Base-by-base conservation (phyloP, 2,797 vertebrate genomes). In the Aselliscus stoliczkanus region DNA sequence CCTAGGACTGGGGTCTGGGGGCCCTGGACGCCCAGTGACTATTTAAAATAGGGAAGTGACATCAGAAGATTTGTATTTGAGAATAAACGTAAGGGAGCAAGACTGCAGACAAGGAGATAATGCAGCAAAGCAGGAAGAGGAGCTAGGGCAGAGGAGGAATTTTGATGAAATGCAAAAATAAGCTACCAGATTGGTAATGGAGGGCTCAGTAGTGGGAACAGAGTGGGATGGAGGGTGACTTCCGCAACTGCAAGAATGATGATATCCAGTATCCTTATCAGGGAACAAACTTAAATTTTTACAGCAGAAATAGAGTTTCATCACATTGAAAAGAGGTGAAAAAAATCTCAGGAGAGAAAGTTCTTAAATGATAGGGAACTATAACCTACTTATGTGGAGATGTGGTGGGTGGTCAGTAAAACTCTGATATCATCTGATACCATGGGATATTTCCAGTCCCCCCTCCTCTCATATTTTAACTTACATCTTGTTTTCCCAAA, bases 401-500 rank as follows among this genome's bases (percentile, higher is more conserved):
- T 34, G 34, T 25, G 27, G 9, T 76, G 15, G 64, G 37, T 47
- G 11, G 58, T n/a, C 18, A 27, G 37, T 64, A 34, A n/a, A 60
- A 79, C 13, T 44, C 34, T 14, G 6, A 17, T 87, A 18, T 15
- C 37, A 44, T 23, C 85, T 96, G n/a, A 39, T 93, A 69, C 60
- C 2, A 44, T 12, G 54, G 11, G 42, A 4, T 93, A 77, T 65
- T 94, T 80, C 50, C 79, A 95, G 27, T 92, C 97, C 95, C 96
- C 67, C 52, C 25, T 27, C 11, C 29, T 39, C 77, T 27, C 69
- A 14, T 62, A 20, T 92, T 50, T 92, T 65, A 83, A 69, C 29
- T 73, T 89, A n/a, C 0, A 4, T 90, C 50, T 82, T 82, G 27
- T 62, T 96, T 94, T 85, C 73, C 15, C 39, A 39, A 87, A 75